Percentiles rank a stretch among this genome's conserved stretches.
These are phyloP conservation scores for Molossus molossus DNA, from an alignment of 2,797 vertebrate species.

Conservation along the genomic window DNA sequence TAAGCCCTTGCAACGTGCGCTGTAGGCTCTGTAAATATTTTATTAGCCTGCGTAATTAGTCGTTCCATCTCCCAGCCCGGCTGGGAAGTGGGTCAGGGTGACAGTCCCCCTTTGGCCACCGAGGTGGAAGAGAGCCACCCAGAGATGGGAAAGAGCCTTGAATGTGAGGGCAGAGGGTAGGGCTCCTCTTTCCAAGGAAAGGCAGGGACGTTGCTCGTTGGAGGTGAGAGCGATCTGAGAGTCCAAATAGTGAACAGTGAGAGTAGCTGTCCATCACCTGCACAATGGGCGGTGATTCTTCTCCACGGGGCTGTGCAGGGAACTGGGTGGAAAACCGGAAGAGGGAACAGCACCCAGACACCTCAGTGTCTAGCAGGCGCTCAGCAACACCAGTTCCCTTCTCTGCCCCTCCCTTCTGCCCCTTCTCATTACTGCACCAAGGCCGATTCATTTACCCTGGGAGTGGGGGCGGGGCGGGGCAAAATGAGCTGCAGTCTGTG, in stretches of 20 bases:
- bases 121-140: background rate
- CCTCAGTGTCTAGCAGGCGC: background rate
- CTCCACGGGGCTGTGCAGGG: background rate
- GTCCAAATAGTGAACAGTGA: background rate
- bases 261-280: too few species aligned
- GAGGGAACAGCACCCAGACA: background rate
- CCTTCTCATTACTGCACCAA: rapidly evolving
- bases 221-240: background rate
- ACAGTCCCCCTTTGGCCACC: background rate
- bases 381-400: background rate
- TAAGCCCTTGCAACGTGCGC: constrained; percentile 66
- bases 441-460: background rate
- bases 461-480: background rate
- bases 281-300: background rate
- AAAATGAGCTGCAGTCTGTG: background rate
- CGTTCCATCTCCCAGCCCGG: background rate
- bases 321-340: background rate
- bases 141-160: background rate
- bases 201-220: background rate
- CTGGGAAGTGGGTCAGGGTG: constrained; percentile 81
- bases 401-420: background rate
- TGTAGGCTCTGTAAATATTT: constrained; percentile 81
- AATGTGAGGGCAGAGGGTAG: background rate
- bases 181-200: background rate
- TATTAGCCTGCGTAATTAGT: constrained; percentile 84